Evolutionary conservation across 1,140 invertebrate genomes (phyloP).

Genomic region (Drosophila arizonae): DNA sequence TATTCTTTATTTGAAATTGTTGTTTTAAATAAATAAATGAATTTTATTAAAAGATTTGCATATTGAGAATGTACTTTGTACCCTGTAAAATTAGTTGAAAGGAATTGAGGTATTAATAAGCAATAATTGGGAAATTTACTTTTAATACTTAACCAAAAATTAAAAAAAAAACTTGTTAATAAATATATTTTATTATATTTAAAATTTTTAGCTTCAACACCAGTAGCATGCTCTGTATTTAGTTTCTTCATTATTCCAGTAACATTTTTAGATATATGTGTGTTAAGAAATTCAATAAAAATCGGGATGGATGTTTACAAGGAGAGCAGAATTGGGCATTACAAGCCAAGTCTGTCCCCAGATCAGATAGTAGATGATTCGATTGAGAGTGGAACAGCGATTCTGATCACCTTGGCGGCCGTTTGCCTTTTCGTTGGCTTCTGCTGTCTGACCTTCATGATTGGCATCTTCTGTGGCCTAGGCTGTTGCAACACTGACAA

Average conservation of each 20-base stretch:
- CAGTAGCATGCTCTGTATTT: constrained; percentile 1
- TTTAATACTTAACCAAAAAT: too few relatives aligned
- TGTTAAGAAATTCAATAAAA: not conserved
- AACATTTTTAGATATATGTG: not conserved
- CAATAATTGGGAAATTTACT: too few relatives aligned
- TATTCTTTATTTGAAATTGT: too few relatives aligned
- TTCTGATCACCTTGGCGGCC: not conserved
- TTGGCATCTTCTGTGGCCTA: not conserved
- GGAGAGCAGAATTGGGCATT: too few relatives aligned
- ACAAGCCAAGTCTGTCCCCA: not conserved
- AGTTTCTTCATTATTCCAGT: not conserved
- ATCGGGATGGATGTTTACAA: not conserved
- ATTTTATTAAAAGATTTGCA: too few relatives aligned
- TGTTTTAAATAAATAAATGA: too few relatives aligned
- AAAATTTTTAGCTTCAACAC: too few relatives aligned
- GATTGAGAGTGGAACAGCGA: not conserved
- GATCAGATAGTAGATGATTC: not conserved
- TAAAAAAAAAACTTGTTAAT: too few relatives aligned
- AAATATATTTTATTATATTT: too few relatives aligned
- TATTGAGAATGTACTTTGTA: too few relatives aligned
- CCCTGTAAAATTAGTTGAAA: too few relatives aligned
- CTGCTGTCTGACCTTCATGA: not conserved
- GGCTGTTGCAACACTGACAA: not conserved
- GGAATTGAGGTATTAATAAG: too few relatives aligned
- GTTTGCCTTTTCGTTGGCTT: not conserved